A percentile compares a stretch with the other conserved stretches of the same genome.
Conservation (phyloP, 2,113 vertebrate genomes). For the Isurus oxyrinchus region DNA sequence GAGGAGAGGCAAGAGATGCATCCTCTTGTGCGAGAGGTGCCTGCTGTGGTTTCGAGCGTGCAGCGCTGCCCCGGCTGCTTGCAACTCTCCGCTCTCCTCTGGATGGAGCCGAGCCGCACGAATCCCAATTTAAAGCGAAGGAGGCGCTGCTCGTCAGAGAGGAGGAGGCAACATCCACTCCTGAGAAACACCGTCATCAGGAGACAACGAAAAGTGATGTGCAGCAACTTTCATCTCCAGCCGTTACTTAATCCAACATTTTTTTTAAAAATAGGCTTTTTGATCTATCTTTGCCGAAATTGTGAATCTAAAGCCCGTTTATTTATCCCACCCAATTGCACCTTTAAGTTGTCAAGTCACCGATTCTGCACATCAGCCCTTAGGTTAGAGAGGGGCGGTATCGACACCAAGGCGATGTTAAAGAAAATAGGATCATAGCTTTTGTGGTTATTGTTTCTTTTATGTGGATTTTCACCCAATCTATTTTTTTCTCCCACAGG, state of each 20-base stretch:
- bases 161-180: neutral
- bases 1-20: neutral
- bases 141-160: neutral
- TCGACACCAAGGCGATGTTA: neutral
- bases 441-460: neutral
- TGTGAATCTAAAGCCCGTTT: neutral
- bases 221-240: neutral
- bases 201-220: neutral
- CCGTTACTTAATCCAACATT: neutral
- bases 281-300: neutral
- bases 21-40: neutral
- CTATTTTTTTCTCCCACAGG: neutral
- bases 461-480: neutral
- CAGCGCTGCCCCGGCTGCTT: too few relatives aligned
- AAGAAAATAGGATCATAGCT: neutral
- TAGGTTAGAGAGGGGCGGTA: too few relatives aligned
- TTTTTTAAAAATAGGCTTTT: neutral
- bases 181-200: neutral
- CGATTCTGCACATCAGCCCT: neutral
- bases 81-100: neutral
- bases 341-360: neutral
- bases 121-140: constrained; percentile 4
- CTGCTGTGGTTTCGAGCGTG: too few relatives aligned
- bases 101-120: neutral
- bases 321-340: neutral